Base-by-base conservation (phyloP, 2,113 vertebrate genomes). In the Malurus cyaneus region DNA sequence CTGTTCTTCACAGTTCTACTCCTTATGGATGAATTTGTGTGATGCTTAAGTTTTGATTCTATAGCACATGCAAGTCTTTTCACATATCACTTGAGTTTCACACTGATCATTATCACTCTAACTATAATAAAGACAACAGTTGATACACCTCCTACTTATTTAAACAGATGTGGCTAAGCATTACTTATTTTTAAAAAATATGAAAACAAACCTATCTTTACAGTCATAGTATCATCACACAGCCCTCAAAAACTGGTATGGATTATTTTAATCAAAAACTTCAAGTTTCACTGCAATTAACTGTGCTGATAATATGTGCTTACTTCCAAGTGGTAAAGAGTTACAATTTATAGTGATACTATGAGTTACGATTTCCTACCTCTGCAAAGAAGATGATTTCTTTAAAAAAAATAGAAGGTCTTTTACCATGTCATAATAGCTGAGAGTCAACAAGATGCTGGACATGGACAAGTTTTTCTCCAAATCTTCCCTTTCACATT, bases 231-330 rank as follows among this genome's bases (percentile, higher is more conserved):
- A 54, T 8, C 36, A 65, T 16, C 39, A 93, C 2, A 71, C 3
- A 46, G 8, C 4, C 23, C 26, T 59, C 57, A 81, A 71, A 92
- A 74, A 28, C 3, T 16, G 14, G 26, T 62, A 62, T 0, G 0
- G 21, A 47, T 60, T 60, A 42, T 64, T 92, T 91, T 65, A 80
- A 82, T 31, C 39, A 80, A 90, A 79, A 4, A 20, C 4, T 25
- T 39, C 14, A 57, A 42, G 6, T 79, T 89, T 79, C 69, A 93
- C 5, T 56, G 44, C 7, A 81, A 57, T 69, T 69, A 92, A 53
- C 17, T 57, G 14, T 31, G 26, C 2, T 1, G 1, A 60, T 52
- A 41, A 41, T 84, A 12, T 2, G 2, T 14, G 16, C 74, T 61
- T 60, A 82, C 11, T 85, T 76, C 46, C 52, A 65, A 52, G 8